phyloP scores from a whole-genome alignment of 1,140 invertebrate species.

The Armadillidium nasatum region DNA sequence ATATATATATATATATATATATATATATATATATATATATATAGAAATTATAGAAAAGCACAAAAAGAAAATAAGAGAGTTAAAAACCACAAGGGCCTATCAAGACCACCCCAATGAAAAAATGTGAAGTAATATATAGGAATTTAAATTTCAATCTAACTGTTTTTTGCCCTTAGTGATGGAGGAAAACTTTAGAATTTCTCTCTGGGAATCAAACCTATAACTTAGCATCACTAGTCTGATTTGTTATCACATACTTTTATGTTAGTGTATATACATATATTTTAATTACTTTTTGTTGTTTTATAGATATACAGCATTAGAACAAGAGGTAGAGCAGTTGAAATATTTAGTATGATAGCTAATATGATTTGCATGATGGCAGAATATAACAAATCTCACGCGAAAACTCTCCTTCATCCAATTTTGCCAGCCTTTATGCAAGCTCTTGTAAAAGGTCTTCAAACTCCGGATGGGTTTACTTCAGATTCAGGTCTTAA shows the following conservation, averaged over 20 bases:
- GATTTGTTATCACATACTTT: too few species aligned
- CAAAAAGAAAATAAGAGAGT: too few species aligned
- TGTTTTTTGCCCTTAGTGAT: too few species aligned
- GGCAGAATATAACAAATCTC: constrained; percentile 56
- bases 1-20: too few species aligned
- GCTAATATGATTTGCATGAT: constrained; percentile 58
- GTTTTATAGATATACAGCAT: constrained; percentile 59
- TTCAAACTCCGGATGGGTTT: constrained; percentile 58
- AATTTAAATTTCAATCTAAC: too few species aligned
- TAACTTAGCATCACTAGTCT: not conserved
- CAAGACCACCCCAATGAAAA: too few species aligned
- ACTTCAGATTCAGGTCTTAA: constrained; percentile 64
- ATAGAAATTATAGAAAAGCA: too few species aligned
- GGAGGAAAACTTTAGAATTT: too few species aligned
- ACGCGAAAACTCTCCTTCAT: constrained; percentile 59
- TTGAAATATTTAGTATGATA: constrained; percentile 63
- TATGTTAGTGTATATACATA: constrained; percentile 14
- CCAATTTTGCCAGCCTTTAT: constrained; percentile 67
- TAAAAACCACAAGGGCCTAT: too few species aligned
- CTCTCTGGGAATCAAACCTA: not conserved
- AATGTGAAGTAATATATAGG: too few species aligned
- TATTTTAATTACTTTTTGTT: constrained; percentile 48
- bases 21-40: too few species aligned
- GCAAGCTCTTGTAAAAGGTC: constrained; percentile 62
- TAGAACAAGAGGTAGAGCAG: constrained; percentile 60